phyloP scores from a whole-genome alignment of 2,888 invertebrate genomes.

The Acanthococcus lagerstroemiae region DNA sequence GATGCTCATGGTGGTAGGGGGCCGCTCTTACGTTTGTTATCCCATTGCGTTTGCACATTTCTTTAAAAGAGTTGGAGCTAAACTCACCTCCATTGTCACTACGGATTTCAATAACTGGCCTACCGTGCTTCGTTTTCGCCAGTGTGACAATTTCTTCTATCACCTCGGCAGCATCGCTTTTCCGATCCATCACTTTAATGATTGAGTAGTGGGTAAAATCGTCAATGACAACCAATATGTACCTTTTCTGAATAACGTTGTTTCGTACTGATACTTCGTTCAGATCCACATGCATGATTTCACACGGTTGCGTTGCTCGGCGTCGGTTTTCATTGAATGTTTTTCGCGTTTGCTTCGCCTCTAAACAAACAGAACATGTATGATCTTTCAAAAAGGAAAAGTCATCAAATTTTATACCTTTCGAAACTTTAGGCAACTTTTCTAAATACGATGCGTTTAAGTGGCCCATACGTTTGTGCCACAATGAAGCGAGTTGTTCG shows the following conservation, averaged over 20 bases:
- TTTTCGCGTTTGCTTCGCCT: neutral
- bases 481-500: neutral
- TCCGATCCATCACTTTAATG: neutral
- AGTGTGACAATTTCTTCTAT: neutral
- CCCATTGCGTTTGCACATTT: too few species aligned
- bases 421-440: neutral
- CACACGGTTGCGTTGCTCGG: neutral
- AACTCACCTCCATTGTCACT: neutral
- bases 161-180: neutral
- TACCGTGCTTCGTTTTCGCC: neutral
- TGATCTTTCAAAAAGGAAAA: neutral
- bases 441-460: neutral
- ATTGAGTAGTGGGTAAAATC: too few species aligned
- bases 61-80: too few species aligned
- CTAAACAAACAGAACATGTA: neutral
- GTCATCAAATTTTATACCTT: neutral
- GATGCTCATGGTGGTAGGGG: neutral
- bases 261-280: neutral
- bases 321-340: neutral
- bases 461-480: neutral
- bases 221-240: neutral
- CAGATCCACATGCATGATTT: neutral
- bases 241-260: neutral
- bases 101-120: neutral
- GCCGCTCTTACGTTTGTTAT: neutral